These are phyloP conservation scores for Coilia nasus DNA, from an alignment of 2,797 vertebrate genomes.

Conservation along the genomic window DNA sequence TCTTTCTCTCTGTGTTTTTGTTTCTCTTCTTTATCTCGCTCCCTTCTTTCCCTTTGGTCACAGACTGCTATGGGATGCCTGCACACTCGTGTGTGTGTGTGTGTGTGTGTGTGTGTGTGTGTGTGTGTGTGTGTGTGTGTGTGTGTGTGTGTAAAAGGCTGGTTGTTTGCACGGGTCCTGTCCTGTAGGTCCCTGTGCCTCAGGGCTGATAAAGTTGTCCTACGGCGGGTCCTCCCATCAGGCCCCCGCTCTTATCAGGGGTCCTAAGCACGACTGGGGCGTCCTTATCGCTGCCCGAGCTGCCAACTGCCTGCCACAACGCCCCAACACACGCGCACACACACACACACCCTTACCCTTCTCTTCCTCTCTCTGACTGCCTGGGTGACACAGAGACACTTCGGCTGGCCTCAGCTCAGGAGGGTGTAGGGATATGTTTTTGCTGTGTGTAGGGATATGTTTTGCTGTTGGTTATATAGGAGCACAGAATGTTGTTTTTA, in stretches of 20 bases:
- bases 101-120: constrained; percentile 16
- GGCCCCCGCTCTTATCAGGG: constrained; percentile 70
- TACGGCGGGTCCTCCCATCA: constrained; percentile 64
- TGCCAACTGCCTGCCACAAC: constrained; percentile 45
- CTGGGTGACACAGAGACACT: neutral
- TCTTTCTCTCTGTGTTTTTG: neutral
- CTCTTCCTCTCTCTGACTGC: neutral
- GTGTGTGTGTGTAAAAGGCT: constrained; percentile 26
- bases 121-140: constrained; percentile 31
- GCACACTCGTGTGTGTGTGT: constrained; percentile 32
- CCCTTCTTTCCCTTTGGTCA: constrained; percentile 15
- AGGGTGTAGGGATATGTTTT: too few species aligned
- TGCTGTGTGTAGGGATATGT: neutral
- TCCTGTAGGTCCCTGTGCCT: constrained; percentile 45
- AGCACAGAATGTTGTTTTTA: neutral
- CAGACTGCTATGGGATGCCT: constrained; percentile 37
- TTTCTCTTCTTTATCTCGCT: constrained; percentile 3
- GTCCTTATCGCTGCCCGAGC: constrained; percentile 72
- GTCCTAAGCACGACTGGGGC: constrained; percentile 67
- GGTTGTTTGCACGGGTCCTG: constrained; percentile 27
- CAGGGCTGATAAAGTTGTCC: constrained; percentile 76
- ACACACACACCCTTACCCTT: neutral
- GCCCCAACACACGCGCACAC: constrained; percentile 9
- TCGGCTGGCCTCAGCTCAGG: neutral
- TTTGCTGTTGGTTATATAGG: neutral